A percentile compares a stretch with the other conserved stretches of the same genome.
phyloP scores from a whole-genome alignment of 2,888 invertebrate species.

The Psococerastis gibbosa region DNA sequence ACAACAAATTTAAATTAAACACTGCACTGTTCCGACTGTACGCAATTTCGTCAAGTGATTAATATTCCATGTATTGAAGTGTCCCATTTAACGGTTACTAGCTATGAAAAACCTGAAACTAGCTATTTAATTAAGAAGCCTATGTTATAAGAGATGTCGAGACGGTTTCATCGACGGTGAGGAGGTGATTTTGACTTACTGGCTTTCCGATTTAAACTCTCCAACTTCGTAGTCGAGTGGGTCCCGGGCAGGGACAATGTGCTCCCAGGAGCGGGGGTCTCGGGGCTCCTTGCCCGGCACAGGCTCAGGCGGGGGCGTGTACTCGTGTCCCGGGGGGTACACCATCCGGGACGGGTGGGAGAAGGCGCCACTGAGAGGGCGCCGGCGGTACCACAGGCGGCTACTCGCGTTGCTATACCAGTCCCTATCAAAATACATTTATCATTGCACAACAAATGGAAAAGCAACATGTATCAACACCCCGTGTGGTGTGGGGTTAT shows the following conservation, averaged over 20 bases:
- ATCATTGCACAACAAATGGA: too few relatives aligned
- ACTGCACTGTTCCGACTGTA: too few relatives aligned
- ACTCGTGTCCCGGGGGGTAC: constrained; percentile 67
- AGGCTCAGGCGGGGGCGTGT: constrained; percentile 62
- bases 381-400: constrained; percentile 66
- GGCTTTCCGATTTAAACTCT: constrained; percentile 63
- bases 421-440: constrained; percentile 35
- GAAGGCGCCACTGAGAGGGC: constrained; percentile 66
- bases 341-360: constrained; percentile 88
- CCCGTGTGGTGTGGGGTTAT: too few relatives aligned
- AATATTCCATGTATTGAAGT: constrained; percentile 14
- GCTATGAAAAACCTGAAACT: too few relatives aligned
- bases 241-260: constrained; percentile 52
- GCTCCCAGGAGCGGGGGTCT: constrained; percentile 41
- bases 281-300: constrained; percentile 24
- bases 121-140: too few relatives aligned
- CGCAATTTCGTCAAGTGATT: too few relatives aligned
- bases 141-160: too few relatives aligned
- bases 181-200: constrained; percentile 56
- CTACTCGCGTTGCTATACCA: constrained; percentile 84
- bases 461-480: too few relatives aligned
- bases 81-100: too few relatives aligned
- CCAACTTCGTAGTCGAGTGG: constrained; percentile 73
- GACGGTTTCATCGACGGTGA: too few relatives aligned
- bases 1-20: too few relatives aligned